Evolutionary conservation across 2,113 vertebrate genomes (phyloP), one percentile per base, ranked within the genome.

Genomic region (Saimiri boliviensis): DNA sequence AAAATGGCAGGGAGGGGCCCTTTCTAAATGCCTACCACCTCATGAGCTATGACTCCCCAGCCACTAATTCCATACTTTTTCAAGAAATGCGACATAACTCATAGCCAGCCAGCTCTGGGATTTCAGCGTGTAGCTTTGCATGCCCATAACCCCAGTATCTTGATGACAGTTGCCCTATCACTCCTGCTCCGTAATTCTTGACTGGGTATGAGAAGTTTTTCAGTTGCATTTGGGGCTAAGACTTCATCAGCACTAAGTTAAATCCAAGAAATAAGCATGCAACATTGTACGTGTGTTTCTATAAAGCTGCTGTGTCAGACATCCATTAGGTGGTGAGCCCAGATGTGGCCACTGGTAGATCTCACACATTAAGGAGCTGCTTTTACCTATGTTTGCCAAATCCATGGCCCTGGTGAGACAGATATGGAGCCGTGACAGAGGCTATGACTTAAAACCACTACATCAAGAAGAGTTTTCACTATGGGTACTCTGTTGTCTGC

Each of bases 241-340:
- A 84, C 11, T 90, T 93, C 35, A 45, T n/a, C 35, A 81, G 76
- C 63, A 87, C n/a, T 97, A 88, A 86, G 71, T 90, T 97, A 97
- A 96, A 85, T 91, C 90, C 87, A 88, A 92, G 87, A 96, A 97
- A 95, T 83, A 95, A 87, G 79, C n/a, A 0, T 97, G 93, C 45
- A 92, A 11, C 14, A 27, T 32, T 84, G 56, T 92, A 84, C 1
- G 16, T 87, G 68, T 84, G 70, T 95, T 97, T 96, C 63, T 76
- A 54, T 71, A 87, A 94, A 95, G 56, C 49, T 66, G 1, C 47
- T 96, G 30, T 87, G 49, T 95, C 82, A 87, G 60, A 89, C 42
- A 71, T 91, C 35, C 60, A 4, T 93, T 83, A 83, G 42, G 37
- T 45, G 13, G 60, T 54, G 83, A 35, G 27, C 20, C 20, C n/a